These are phyloP conservation scores for Oreamnos americanus DNA, from an alignment of 2,113 vertebrate genomes.

Conservation along the genomic window DNA sequence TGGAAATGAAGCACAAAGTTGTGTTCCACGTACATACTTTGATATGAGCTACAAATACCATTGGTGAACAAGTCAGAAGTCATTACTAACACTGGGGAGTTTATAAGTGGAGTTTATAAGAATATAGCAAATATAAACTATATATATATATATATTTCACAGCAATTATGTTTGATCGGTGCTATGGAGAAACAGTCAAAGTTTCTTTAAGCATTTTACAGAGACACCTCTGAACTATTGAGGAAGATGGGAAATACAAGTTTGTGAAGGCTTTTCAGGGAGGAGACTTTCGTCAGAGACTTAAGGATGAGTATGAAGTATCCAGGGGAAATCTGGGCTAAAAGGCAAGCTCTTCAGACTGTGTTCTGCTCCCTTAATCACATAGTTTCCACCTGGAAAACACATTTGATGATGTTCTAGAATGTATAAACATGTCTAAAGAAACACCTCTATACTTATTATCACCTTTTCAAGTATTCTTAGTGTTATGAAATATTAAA, in stretches of 20 bases:
- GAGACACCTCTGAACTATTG: background rate
- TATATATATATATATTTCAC: background rate
- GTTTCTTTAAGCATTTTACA: background rate
- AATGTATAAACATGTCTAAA: background rate
- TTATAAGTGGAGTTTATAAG: background rate
- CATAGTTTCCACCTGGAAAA: constrained; percentile 10
- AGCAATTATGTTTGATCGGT: background rate
- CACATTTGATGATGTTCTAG: background rate
- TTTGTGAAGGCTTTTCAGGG: background rate
- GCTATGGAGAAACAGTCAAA: background rate
- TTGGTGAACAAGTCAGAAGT: background rate
- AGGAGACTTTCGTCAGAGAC: background rate
- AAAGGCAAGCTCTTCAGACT: background rate
- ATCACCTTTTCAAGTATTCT: background rate
- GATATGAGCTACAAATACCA: background rate
- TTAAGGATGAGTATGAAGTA: background rate
- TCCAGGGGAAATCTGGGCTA: background rate
- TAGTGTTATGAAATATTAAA: background rate
- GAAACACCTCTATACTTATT: background rate
- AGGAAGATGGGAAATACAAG: background rate
- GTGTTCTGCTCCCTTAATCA: background rate
- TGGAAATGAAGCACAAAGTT: background rate
- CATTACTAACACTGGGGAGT: background rate
- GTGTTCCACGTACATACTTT: background rate
- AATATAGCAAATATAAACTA: background rate